Percentiles rank a stretch among this genome's conserved stretches.
Evolutionary conservation across 2,888 invertebrate species (phyloP).

Genomic region (Anthrax anthrax): DNA sequence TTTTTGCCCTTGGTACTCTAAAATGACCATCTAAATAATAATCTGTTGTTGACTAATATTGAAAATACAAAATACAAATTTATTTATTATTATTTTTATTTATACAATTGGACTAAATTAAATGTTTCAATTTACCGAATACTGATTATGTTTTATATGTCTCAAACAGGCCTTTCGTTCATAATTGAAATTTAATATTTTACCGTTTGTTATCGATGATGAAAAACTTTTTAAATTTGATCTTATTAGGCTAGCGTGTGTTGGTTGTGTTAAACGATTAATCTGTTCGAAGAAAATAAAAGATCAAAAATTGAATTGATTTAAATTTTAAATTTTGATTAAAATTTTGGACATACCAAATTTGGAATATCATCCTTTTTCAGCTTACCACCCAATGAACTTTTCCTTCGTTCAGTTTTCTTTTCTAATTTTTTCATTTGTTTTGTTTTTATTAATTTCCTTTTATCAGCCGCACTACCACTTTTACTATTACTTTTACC

Average conservation of each 20-base stretch:
- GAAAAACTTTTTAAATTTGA: slow-evolving; percentile 24
- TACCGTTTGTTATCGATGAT: slow-evolving; percentile 15
- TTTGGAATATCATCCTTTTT: slow-evolving; percentile 13
- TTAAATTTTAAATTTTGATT: neutral
- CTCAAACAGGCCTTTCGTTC: slow-evolving; percentile 21
- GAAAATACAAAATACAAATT: too few relatives aligned
- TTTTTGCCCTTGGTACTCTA: slow-evolving; percentile 9
- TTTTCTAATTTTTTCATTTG: slow-evolving; percentile 28
- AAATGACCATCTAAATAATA: too few relatives aligned
- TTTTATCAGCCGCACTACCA: slow-evolving; percentile 32
- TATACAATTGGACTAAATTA: too few relatives aligned
- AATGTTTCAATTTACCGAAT: too few relatives aligned
- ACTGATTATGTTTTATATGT: slow-evolving; percentile 5
- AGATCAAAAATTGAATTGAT: neutral
- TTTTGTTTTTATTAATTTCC: slow-evolving; percentile 29
- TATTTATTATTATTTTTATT: too few relatives aligned
- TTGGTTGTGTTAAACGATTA: slow-evolving; percentile 20
- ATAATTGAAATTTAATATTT: slow-evolving; percentile 22
- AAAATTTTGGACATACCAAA: slow-evolving; percentile 10
- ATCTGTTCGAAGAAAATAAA: slow-evolving; percentile 13
- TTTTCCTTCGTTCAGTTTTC: slow-evolving; percentile 1
- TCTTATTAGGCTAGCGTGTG: slow-evolving; percentile 25
- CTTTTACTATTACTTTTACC: too few relatives aligned
- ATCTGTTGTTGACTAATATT: too few relatives aligned
- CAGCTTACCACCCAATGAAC: neutral